Evolutionary conservation across 2,797 vertebrate species (phyloP).

Genomic region (Malacoctenus gilli): DNA sequence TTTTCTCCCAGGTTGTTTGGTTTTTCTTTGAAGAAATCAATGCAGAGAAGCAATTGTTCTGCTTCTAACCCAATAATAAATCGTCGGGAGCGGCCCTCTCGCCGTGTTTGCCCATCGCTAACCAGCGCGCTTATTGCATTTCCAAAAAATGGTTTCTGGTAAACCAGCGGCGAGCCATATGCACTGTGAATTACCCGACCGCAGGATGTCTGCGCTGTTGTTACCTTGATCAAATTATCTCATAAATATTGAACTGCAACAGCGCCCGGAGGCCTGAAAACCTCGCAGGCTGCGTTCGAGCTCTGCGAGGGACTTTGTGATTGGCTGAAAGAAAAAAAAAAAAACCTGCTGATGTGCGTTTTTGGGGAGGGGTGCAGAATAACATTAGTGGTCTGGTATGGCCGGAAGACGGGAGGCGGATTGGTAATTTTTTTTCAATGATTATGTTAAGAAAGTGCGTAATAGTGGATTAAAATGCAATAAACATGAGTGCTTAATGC

Average conservation of each 20-base stretch:
- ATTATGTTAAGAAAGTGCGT: conserved; percentile 69
- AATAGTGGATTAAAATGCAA: conserved; percentile 67
- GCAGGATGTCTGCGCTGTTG: conserved; percentile 58
- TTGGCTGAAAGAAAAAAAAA: conserved; percentile 68
- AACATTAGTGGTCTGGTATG: conserved; percentile 70
- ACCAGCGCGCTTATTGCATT: conserved; percentile 38
- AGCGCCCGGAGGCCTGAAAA: conserved; percentile 53
- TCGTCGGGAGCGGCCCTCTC: conserved; percentile 28
- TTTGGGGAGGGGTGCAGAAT: conserved; percentile 46
- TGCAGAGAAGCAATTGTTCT: conserved; percentile 8
- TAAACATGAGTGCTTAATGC: conserved; percentile 73
- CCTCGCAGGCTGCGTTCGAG: conserved; percentile 52
- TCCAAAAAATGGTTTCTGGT: conserved; percentile 51
- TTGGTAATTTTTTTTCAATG: conserved; percentile 66
- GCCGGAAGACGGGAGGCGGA: conserved; percentile 38
- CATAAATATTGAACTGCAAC: conserved; percentile 71
- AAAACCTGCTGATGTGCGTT: conserved; percentile 73
- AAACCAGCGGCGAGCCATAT: conserved; percentile 53
- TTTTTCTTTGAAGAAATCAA: conserved; percentile 18
- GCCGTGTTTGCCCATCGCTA: conserved; percentile 32
- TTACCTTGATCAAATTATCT: conserved; percentile 62
- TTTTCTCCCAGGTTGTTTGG: conserved; percentile 5
- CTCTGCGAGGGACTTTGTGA: conserved; percentile 54
- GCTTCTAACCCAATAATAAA: conserved; percentile 2
- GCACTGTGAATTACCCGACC: conserved; percentile 59